These are phyloP conservation scores for Pangasianodon hypophthalmus DNA, from an alignment of 2,113 vertebrate species.

Conservation along the genomic window DNA sequence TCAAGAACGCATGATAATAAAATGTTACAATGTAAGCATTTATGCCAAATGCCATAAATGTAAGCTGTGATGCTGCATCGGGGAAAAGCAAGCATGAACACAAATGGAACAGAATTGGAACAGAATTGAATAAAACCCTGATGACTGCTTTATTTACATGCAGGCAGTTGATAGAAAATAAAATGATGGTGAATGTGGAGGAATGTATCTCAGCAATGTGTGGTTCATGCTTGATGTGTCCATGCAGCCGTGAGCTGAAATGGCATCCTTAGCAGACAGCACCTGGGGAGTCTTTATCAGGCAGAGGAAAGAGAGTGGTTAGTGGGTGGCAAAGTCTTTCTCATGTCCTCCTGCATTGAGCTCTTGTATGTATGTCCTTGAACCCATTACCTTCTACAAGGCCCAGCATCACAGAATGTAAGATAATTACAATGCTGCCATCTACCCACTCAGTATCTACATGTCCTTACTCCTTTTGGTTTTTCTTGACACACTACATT, in stretches of 20 bases:
- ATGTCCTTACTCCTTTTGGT: not conserved
- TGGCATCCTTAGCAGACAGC: not conserved
- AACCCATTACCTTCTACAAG: not conserved
- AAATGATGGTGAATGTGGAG: not conserved
- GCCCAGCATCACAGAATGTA: not conserved
- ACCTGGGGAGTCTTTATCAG: not conserved
- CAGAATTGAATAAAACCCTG: not conserved
- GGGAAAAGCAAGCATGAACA: not conserved
- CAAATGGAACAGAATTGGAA: too few relatives aligned
- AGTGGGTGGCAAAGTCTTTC: conserved; percentile 19
- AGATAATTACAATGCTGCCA: conserved; percentile 24
- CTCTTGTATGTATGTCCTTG: not conserved
- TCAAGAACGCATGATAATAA: not conserved
- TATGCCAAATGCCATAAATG: too few relatives aligned
- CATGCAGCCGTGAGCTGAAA: not conserved
- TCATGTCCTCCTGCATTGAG: conserved; percentile 11
- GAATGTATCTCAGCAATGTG: not conserved
- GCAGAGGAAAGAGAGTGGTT: not conserved
- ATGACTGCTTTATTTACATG: not conserved
- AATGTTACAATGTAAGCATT: not conserved
- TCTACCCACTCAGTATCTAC: conserved; percentile 19
- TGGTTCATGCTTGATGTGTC: not conserved
- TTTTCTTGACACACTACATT: not conserved
- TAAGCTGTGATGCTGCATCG: not conserved
- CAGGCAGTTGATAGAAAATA: not conserved